Percentiles rank a stretch among this genome's conserved stretches.
These are phyloP conservation scores for Mamestra brassicae DNA, from an alignment of 2,888 invertebrate genomes.

Conservation along the genomic window DNA sequence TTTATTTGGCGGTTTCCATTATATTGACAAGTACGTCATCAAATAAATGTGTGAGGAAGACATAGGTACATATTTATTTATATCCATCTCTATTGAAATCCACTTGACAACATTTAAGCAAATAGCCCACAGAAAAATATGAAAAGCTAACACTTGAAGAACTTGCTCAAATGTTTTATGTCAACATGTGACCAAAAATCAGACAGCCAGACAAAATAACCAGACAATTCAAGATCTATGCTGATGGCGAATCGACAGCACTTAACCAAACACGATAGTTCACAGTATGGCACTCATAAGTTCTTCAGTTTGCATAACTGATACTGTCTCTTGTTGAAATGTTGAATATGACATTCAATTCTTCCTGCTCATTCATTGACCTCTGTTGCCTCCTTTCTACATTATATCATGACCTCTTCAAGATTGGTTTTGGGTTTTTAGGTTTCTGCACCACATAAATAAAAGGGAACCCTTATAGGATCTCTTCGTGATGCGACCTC, in stretches of 20 bases:
- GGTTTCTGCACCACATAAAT: no score
- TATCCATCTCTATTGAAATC: not conserved
- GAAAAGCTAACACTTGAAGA: not conserved
- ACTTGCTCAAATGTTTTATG: not conserved
- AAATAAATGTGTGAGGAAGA: conserved; percentile 7
- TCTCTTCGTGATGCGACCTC: no score
- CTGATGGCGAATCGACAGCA: not conserved
- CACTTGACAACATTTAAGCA: not conserved
- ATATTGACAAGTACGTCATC: not conserved
- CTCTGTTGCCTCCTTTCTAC: not conserved
- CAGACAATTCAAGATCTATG: not conserved
- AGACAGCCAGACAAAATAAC: not conserved
- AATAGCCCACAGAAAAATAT: not conserved
- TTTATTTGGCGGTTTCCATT: conserved; percentile 31
- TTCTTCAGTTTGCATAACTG: conserved; percentile 2
- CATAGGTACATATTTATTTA: conserved; percentile 6
- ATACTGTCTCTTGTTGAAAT: not conserved
- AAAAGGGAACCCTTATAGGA: no score
- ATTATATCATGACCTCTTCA: not conserved
- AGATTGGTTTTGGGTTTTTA: no score
- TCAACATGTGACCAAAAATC: not conserved
- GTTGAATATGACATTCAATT: not conserved
- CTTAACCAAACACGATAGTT: conserved; percentile 17
- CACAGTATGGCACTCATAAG: not conserved
- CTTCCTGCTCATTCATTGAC: not conserved